These are phyloP conservation scores for Lasioglossum villosulum DNA, from an alignment of 2,888 invertebrate species.

Conservation along the genomic window DNA sequence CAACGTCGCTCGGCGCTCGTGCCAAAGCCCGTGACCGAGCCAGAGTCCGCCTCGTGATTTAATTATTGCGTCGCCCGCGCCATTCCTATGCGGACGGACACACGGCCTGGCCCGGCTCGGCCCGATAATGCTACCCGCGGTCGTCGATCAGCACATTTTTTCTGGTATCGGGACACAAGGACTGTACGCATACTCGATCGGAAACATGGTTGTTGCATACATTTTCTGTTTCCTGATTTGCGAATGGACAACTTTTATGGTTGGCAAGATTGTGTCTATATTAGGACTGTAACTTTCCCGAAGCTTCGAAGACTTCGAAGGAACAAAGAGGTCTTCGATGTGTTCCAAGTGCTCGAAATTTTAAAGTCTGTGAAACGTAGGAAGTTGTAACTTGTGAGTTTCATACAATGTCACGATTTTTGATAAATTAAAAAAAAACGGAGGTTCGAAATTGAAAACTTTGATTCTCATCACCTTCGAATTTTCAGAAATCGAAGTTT, in stretches of 20 bases:
- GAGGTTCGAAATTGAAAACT: no score
- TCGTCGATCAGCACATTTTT: constrained; percentile 38
- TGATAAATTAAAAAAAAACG: no score
- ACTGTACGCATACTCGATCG: neutral
- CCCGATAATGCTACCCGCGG: constrained; percentile 23
- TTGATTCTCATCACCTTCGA: no score
- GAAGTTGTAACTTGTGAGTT: no score
- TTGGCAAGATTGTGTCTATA: no score
- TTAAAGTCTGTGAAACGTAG: no score
- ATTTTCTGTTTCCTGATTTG: neutral
- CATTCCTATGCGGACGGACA: constrained; percentile 48
- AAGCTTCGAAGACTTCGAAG: no score
- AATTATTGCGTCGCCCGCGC: constrained; percentile 60
- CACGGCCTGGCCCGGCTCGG: neutral
- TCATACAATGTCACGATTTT: no score
- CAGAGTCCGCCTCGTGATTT: constrained; percentile 36
- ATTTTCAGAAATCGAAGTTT: no score
- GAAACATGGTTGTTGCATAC: neutral
- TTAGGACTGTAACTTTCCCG: no score
- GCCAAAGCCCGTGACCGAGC: constrained; percentile 25
- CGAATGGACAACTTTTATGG: neutral
- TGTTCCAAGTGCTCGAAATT: no score
- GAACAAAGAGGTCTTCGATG: no score
- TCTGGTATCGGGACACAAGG: neutral
- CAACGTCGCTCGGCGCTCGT: constrained; percentile 49